Percentiles rank a stretch among this genome's conserved stretches.
Evolutionary conservation across 2,797 vertebrate species (phyloP).

Genomic region (Gadopsis marmoratus): DNA sequence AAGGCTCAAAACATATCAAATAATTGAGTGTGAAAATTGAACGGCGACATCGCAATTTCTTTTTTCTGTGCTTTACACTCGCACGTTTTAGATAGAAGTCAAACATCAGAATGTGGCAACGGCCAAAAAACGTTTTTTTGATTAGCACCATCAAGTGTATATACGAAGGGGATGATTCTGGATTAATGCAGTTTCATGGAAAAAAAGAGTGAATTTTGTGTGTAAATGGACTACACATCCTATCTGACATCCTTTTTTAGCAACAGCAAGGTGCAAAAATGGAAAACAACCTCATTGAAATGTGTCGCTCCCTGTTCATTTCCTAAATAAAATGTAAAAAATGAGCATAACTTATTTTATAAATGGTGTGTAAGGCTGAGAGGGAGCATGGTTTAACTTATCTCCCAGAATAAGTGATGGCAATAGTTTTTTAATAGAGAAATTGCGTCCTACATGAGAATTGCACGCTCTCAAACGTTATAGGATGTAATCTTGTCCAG

Average conservation of each 20-base stretch:
- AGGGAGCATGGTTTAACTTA: neutral
- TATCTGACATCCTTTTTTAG: neutral
- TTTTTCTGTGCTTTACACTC: neutral
- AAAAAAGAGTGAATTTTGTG: neutral
- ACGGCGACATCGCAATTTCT: neutral
- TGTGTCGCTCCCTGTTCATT: neutral
- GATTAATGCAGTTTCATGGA: neutral
- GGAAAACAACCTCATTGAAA: constrained; percentile 7
- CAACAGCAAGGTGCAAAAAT: neutral
- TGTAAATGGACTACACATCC: neutral
- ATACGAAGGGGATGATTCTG: neutral
- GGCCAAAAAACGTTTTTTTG: neutral
- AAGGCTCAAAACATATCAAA: constrained; percentile 26
- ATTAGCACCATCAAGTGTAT: neutral
- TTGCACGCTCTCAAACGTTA: constrained; percentile 25
- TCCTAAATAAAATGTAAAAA: neutral
- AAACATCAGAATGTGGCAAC: neutral
- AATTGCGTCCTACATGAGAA: constrained; percentile 9
- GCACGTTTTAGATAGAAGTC: neutral
- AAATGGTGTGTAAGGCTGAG: constrained; percentile 10
- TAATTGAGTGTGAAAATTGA: constrained; percentile 11
- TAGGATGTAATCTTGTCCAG: constrained; percentile 23
- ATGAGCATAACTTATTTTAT: neutral
- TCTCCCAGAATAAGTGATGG: neutral
- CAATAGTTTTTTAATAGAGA: constrained; percentile 10